Evolutionary conservation across 2,888 invertebrate genomes (phyloP).

Genomic region (Gymnocheta viridis): DNA sequence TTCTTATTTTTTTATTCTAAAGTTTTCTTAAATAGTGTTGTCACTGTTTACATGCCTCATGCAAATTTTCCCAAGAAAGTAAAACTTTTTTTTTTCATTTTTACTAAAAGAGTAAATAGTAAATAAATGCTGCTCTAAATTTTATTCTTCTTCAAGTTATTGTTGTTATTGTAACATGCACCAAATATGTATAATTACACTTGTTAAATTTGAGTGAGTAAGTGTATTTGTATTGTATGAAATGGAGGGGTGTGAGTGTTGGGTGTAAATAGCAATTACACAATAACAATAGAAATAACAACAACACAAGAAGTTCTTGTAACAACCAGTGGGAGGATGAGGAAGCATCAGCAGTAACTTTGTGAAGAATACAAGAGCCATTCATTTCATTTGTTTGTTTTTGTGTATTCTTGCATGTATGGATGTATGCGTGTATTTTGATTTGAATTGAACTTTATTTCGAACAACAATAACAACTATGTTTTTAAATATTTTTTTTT

Average conservation of each 20-base stretch:
- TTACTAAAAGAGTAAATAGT: too few species aligned
- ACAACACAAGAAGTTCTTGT: constrained; percentile 34
- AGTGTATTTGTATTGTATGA: not conserved
- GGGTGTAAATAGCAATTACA: constrained; percentile 60
- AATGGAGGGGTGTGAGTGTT: not conserved
- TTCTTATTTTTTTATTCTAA: too few species aligned
- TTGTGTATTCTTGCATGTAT: too few species aligned
- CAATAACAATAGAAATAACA: constrained; percentile 25
- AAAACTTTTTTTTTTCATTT: too few species aligned
- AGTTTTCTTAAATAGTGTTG: too few species aligned
- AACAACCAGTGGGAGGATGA: constrained; percentile 12
- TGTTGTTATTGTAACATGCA: not conserved
- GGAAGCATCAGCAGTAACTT: constrained; percentile 5
- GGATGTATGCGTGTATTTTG: not conserved
- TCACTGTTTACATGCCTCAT: too few species aligned
- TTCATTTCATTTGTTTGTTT: constrained; percentile 9
- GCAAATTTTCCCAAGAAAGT: too few species aligned
- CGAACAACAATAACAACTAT: not conserved
- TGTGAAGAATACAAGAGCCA: constrained; percentile 1
- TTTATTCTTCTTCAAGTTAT: not conserved
- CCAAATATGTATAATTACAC: constrained; percentile 30
- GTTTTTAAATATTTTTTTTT: constrained; percentile 12
- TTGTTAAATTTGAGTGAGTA: constrained; percentile 9
- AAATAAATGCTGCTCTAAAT: too few species aligned
- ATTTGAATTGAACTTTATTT: not conserved